A percentile compares a stretch with the other conserved stretches of the same genome.
These are phyloP conservation scores for Drosophila sordidula DNA, from an alignment of 2,888 invertebrate genomes.

Conservation along the genomic window DNA sequence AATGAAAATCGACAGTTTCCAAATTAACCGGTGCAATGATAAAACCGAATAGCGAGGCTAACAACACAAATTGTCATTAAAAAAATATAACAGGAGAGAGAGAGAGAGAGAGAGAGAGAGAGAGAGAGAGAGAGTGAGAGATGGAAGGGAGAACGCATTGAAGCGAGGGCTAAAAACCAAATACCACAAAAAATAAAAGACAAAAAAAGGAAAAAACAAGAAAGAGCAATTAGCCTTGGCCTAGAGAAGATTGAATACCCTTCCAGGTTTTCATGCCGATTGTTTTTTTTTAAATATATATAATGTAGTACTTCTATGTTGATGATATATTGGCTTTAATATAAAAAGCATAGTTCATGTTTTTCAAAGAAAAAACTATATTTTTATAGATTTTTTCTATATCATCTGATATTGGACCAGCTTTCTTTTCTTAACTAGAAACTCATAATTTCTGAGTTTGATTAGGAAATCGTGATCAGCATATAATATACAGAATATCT, in stretches of 20 bases:
- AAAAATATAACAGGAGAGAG: conserved; percentile 22
- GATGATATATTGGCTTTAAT: too few relatives aligned
- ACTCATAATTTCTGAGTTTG: too few relatives aligned
- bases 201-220: conserved; percentile 9
- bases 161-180: conserved; percentile 54
- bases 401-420: too few relatives aligned
- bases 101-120: conserved; percentile 1
- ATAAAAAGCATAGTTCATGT: too few relatives aligned
- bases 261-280: neutral
- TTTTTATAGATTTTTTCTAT: too few relatives aligned
- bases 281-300: too few relatives aligned
- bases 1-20: conserved; percentile 75
- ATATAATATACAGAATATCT: too few relatives aligned
- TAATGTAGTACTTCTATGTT: too few relatives aligned
- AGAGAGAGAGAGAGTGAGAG: neutral
- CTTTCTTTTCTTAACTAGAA: too few relatives aligned
- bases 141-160: conserved; percentile 28
- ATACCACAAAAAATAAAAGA: conserved; percentile 44
- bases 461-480: too few relatives aligned
- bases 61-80: conserved; percentile 62
- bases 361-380: too few relatives aligned
- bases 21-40: conserved; percentile 74
- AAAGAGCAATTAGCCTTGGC: conserved; percentile 2
- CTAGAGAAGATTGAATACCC: neutral
- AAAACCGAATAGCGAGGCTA: conserved; percentile 44